Evolutionary conservation across 2,113 vertebrate genomes (phyloP), one percentile per base, ranked within the genome.

Genomic region (Quiscalus mexicanus): DNA sequence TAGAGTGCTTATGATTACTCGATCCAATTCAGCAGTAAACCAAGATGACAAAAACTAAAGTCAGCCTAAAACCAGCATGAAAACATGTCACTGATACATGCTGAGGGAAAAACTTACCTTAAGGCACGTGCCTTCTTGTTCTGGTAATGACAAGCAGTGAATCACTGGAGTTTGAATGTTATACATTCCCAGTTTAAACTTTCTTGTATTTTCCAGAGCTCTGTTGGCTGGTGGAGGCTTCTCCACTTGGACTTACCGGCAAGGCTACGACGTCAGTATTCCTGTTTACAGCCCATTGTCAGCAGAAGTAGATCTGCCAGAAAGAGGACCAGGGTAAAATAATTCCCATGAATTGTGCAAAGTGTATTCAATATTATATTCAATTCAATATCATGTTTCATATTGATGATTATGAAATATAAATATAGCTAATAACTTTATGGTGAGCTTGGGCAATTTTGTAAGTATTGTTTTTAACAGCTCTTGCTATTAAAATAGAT

Each of bases 261-360:
- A 99, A 96, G 99, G 99, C 93, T 99, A 99, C 9, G 99, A 99
- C 41, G 99, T 99, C 98, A 99, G 99, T 96, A 99, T 99, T 96
- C 99, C 99, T 31, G 99, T 99, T 52, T 99, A 99, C 92, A 99
- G 99, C 89, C 98, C 99, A 0, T 92, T 99, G 50, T 99, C 99
- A 1, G 98, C 96, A 8, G 99, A 99, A 89, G 98, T 99, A 64
- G 98, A 99, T 67, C 97, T 99, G 62, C 98, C 98, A 28, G 99
- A 99, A 86, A 98, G 98, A 94, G 99, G 98, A 89, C 98, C 98
- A 0, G 99, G 99, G 99, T 99, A 98, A 99, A 98, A 58, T 33
- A 31, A n/a, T 60, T 55, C 22, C 15, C 7, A 6, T 63, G 15
- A 58, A 59, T 1, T 56, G 41, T 3, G 33, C 24, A 21, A 71